phyloP scores from a whole-genome alignment of 1,140 invertebrate genomes.

The Macrostomum lignano region DNA sequence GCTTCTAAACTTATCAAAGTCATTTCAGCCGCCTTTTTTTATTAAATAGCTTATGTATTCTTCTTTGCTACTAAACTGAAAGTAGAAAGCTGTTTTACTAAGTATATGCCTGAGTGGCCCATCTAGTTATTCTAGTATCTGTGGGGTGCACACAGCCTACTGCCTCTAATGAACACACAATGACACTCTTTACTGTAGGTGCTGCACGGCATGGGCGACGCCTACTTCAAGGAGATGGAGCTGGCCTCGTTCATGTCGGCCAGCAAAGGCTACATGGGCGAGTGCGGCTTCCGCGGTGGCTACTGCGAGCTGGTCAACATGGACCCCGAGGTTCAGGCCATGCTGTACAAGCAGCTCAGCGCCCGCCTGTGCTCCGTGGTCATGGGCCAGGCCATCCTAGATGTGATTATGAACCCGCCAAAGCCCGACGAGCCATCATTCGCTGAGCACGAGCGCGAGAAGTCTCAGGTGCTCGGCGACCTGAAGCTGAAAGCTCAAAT shows the following conservation, averaged over 20 bases:
- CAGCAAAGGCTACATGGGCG: slow-evolving; percentile 55
- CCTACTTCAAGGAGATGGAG: slow-evolving; percentile 45
- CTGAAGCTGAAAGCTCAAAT: slow-evolving; percentile 46
- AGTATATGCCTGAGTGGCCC: no score
- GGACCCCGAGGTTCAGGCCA: slow-evolving; percentile 41
- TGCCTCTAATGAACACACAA: no score
- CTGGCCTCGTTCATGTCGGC: slow-evolving; percentile 78
- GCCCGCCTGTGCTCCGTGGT: slow-evolving; percentile 71
- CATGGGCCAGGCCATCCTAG: slow-evolving; percentile 61
- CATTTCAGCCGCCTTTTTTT: no score
- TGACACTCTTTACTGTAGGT: no score
- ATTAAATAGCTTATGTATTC: no score
- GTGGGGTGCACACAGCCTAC: no score
- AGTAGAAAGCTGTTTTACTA: no score
- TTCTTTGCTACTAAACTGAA: no score
- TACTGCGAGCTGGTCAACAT: slow-evolving; percentile 68
- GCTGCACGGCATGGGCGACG: slow-evolving; percentile 52
- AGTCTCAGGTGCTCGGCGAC: slow-evolving; percentile 43
- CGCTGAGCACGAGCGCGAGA: slow-evolving; percentile 36
- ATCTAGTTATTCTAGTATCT: no score
- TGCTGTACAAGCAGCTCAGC: slow-evolving; percentile 67
- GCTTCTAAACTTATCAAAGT: no score
- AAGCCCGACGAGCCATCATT: slow-evolving; percentile 47
- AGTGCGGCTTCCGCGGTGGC: no score
- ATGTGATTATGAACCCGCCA: slow-evolving; percentile 56